phyloP scores from a whole-genome alignment of 1,140 invertebrate genomes.

The Zaprionus taronus region DNA sequence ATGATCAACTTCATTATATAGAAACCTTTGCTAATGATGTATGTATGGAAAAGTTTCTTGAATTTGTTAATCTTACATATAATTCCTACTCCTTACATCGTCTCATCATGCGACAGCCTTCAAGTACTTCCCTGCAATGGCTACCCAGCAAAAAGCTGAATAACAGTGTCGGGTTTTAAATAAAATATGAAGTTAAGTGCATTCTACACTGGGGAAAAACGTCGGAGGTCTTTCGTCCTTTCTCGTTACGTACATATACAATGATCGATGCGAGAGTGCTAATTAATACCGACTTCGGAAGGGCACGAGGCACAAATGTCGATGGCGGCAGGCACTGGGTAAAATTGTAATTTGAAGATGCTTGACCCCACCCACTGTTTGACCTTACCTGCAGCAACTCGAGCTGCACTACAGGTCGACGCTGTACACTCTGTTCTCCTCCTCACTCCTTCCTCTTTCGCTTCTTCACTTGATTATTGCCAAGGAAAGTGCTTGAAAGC shows the following conservation, averaged over 20 bases:
- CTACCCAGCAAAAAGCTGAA: too few species aligned
- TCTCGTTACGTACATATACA: not conserved
- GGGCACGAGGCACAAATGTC: not conserved
- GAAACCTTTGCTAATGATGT: too few species aligned
- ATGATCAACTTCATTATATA: too few species aligned
- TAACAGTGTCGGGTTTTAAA: not conserved
- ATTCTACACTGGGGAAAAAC: not conserved
- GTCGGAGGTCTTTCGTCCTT: not conserved
- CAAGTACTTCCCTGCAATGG: too few species aligned
- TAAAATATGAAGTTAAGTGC: conserved; percentile 1
- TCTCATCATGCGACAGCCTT: too few species aligned
- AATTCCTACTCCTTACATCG: too few species aligned
- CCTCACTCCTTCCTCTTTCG: not conserved
- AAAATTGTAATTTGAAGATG: conserved; percentile 33
- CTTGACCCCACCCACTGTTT: not conserved
- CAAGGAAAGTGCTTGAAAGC: conserved; percentile 33
- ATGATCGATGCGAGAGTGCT: conserved; percentile 9
- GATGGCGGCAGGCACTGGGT: not conserved
- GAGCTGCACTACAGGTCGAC: conserved; percentile 3
- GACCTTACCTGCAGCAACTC: not conserved
- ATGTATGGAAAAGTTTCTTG: too few species aligned
- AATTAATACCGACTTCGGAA: conserved; percentile 28
- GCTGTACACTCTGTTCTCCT: not conserved
- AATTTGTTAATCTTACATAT: too few species aligned
- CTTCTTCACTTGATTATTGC: conserved; percentile 9